A percentile compares a stretch with the other conserved stretches of the same genome.
These are phyloP conservation scores for Sebastes minor DNA, from an alignment of 2,797 vertebrate genomes.

Conservation along the genomic window DNA sequence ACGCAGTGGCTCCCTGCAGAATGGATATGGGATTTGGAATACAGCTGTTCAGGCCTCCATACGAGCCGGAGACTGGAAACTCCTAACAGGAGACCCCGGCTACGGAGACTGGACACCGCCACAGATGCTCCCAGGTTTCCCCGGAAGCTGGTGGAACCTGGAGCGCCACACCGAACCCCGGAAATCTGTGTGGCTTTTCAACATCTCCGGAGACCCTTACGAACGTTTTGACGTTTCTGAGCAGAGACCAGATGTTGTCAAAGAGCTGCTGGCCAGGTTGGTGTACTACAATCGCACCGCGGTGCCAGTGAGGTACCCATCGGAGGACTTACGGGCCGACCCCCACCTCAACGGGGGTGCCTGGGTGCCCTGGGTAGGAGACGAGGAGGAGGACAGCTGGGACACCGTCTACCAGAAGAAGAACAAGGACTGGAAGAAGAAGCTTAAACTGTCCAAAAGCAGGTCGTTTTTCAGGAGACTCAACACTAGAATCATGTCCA, in stretches of 20 bases:
- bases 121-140: constrained; percentile 91
- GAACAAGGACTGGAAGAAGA: constrained; percentile 87
- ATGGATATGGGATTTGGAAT: constrained; percentile 93
- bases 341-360: constrained; percentile 93
- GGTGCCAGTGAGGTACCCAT: constrained; percentile 94
- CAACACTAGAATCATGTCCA: constrained; percentile 93
- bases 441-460: constrained; percentile 91
- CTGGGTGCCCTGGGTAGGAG: constrained; percentile 95
- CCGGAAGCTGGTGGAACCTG: constrained; percentile 93
- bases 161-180: constrained; percentile 86
- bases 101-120: constrained; percentile 97
- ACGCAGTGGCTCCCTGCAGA: constrained; percentile 88
- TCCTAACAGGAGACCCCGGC: constrained; percentile 94
- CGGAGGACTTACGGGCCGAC: constrained; percentile 91
- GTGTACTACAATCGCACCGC: constrained; percentile 92
- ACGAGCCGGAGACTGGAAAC: constrained; percentile 94
- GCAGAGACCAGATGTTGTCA: constrained; percentile 90
- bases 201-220: constrained; percentile 92
- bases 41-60: constrained; percentile 95
- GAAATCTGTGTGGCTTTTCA: constrained; percentile 95
- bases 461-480: constrained; percentile 93
- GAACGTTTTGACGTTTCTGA: constrained; percentile 91
- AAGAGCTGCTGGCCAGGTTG: constrained; percentile 88
- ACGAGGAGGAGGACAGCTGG: constrained; percentile 86
- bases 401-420: constrained; percentile 77